A percentile compares a stretch with the other conserved stretches of the same genome.
These are phyloP conservation scores for Oncorhynchus nerka DNA, from an alignment of 2,113 vertebrate genomes.

Conservation along the genomic window DNA sequence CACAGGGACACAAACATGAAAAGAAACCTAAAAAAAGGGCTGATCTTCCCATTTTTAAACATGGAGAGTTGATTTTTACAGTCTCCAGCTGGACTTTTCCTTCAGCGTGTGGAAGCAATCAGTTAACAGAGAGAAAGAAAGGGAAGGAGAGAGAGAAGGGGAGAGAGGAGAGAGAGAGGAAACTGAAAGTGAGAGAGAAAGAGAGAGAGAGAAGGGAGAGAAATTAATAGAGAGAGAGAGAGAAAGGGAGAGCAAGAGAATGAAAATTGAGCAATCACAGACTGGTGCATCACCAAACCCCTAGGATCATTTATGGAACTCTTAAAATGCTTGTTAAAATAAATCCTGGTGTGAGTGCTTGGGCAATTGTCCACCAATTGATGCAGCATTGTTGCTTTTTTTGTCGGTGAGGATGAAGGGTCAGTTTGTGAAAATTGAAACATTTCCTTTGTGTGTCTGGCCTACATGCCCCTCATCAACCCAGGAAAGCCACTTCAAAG, in stretches of 20 bases:
- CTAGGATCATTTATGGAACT: conserved; percentile 39
- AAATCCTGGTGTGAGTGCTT: conserved; percentile 21
- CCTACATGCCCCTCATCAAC: conserved; percentile 39
- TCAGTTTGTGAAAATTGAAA: conserved; percentile 37
- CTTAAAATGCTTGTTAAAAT: conserved; percentile 44
- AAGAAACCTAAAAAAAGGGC: conserved; percentile 64
- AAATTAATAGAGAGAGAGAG: too few relatives aligned
- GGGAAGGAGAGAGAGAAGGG: background rate
- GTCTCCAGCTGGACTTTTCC: conserved; percentile 66
- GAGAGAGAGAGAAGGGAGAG: background rate
- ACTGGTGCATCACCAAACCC: conserved; percentile 26
- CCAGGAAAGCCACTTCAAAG: conserved; percentile 58
- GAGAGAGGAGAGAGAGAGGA: background rate
- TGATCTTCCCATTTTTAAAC: conserved; percentile 65
- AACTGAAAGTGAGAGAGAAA: too few relatives aligned
- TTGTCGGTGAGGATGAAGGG: conserved; percentile 40
- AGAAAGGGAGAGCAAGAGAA: too few relatives aligned
- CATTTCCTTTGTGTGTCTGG: conserved; percentile 31
- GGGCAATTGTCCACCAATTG: conserved; percentile 46
- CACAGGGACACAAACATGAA: conserved; percentile 49
- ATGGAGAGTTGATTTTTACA: conserved; percentile 70
- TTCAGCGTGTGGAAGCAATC: conserved; percentile 63
- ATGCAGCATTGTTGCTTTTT: conserved; percentile 26
- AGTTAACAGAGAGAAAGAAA: conserved; percentile 32
- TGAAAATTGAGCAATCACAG: background rate